Base-by-base conservation (phyloP, 2,113 vertebrate species). In the Actinemys pallida region DNA sequence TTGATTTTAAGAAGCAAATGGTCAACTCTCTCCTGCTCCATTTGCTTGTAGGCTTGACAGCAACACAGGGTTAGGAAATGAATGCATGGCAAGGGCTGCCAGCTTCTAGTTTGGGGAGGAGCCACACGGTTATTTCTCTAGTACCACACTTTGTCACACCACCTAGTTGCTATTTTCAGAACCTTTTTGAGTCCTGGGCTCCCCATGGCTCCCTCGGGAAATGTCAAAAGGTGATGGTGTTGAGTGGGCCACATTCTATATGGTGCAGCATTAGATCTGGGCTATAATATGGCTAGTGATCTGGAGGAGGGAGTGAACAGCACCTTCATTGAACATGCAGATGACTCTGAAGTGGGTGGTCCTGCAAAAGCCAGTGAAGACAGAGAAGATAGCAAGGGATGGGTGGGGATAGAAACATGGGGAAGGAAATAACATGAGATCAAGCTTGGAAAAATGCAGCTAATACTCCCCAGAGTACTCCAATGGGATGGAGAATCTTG, bases 11-110 rank as follows among this genome's bases (percentile, higher is more conserved):
- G 87, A 27, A 89, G 39, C 81, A 84, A 89, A 69, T 5, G n/a
- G 16, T 65, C 62, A 0, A 69, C 87, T 92, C n/a, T 56, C 80
- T 75, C 69, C 19, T 5, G 17, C 50, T 56, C 1, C 24, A 2
- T 45, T 86, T 69, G 49, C 85, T 79, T 17, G 45, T 16, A 47
- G 87, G 35, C 83, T 85, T 39, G 78, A 13, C 79, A 80, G 45
- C 80, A 57, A 1, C 42, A 8, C 2, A 0, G 83, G 53, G 22
- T 10, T 24, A 12, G 69, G 53, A 31, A 47, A 75, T 6, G 25
- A 1, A 1, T 1, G 45, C 8, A 0, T 14, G 1, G 47, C 0
- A 1, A 2, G 65, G 19, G 65, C 2, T 59, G 25, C 50, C 1
- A 9, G 59, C 11, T 22, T 5, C 53, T 1, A 8, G 39, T 24